These are phyloP conservation scores for Apeira syringaria DNA, from an alignment of 2,888 invertebrate species.

Conservation along the genomic window DNA sequence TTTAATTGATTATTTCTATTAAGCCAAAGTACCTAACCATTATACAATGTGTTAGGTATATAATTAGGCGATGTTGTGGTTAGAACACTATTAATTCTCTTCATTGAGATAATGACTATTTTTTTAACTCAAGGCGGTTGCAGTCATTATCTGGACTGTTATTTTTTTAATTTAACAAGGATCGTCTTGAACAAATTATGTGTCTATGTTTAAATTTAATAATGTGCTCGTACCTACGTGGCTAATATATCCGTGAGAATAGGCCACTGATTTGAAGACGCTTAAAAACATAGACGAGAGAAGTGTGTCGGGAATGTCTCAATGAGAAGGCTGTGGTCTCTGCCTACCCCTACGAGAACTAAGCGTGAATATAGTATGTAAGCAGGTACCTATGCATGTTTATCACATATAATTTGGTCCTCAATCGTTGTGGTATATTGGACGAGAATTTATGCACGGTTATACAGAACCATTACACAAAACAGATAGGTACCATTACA, in stretches of 20 bases:
- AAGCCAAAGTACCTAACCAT: background rate
- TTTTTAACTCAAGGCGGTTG: slow-evolving; percentile 2
- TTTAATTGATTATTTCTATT: background rate
- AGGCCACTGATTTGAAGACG: too few relatives aligned
- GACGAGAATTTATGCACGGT: too few relatives aligned
- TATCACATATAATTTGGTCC: too few relatives aligned
- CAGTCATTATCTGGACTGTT: slow-evolving; percentile 4
- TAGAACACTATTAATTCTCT: slow-evolving; percentile 4
- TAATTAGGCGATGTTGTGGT: background rate
- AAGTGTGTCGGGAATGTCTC: too few relatives aligned
- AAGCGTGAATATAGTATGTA: too few relatives aligned
- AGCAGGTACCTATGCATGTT: too few relatives aligned
- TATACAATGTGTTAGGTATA: background rate
- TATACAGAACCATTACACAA: background rate
- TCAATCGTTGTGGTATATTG: too few relatives aligned
- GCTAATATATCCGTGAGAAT: too few relatives aligned
- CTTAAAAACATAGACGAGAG: too few relatives aligned
- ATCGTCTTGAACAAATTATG: background rate
- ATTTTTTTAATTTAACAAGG: slow-evolving; percentile 8
- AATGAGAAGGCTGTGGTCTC: too few relatives aligned
- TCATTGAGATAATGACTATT: slow-evolving; percentile 1
- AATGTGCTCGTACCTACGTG: background rate
- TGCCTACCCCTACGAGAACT: too few relatives aligned
- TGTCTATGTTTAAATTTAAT: background rate
- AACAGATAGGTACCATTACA: too few relatives aligned